Base-by-base conservation (phyloP, 92 coral and sea anemone genomes). In the Bergia puertoricense region DNA sequence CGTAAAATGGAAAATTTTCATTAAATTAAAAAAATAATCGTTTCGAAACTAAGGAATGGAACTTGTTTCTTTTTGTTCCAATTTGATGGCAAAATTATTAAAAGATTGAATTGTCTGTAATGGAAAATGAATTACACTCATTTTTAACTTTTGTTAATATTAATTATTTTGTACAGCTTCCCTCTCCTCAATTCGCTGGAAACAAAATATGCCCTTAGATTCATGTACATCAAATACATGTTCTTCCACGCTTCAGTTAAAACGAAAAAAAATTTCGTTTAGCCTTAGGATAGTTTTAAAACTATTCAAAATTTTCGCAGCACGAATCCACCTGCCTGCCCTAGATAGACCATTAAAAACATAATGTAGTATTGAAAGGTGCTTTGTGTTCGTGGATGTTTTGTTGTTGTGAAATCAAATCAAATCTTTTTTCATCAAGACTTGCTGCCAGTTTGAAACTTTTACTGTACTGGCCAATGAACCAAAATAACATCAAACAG, bases 241-340 rank as follows among this genome's bases (percentile, higher is more conserved):
- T 75, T 41, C 48, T 77, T 45, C 48, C 45, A 22, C 38, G 56
- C 45, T 20, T 76, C 3, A 40, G 57, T 5, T 42, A 76, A 20
- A 20, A 43, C 4, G 14, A 76, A 44, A 20, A 56, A 56, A 56
- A 18, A 54, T 57, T 80, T 39, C 72, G 82, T 38, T 74, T 74
- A 54, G 59, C 43, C 40, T 36, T 30, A 51, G 13, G 36, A 40
- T 5, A 54, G 46, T 45, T 77, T 77, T 13, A 43, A 81, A 39
- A 36, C 39, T 81, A 81, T 38, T 62, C 16, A 7, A 8, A 8
- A 20, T 57, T 79, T 79, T 36, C 68, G 2, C 74, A 59, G 85
- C 85, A 54, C 37, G 68, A 81, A 40, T 39, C 45, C 72, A 81
- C 74, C 85, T 81, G 85, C 37, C 50, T 9, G 85, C 48, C 16